phyloP scores from a whole-genome alignment of 1,140 invertebrate genomes.

The Ceratina australensis region DNA sequence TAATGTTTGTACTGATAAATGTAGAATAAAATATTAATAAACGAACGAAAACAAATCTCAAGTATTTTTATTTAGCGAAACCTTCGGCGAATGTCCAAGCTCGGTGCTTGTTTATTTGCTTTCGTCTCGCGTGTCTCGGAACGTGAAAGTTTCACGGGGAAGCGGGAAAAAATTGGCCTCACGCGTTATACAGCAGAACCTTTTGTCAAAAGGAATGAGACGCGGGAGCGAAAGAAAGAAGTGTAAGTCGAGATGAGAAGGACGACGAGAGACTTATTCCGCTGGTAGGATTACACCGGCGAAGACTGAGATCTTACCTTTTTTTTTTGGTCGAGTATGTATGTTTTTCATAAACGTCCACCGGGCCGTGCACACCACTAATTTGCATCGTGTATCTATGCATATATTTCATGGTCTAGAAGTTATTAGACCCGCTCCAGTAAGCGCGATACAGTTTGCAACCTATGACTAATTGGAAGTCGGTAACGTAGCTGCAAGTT shows the following conservation, averaged over 20 bases:
- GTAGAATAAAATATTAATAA: no score
- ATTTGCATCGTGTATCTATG: constrained; percentile 47
- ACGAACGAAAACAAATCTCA: no score
- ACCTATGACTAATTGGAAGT: constrained; percentile 59
- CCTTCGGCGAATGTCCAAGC: no score
- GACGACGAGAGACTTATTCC: not conserved
- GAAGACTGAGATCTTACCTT: not conserved
- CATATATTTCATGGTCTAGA: constrained; percentile 49
- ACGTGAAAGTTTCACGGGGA: constrained; percentile 4
- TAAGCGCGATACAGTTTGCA: constrained; percentile 53
- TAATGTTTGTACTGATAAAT: no score
- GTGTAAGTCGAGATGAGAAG: no score
- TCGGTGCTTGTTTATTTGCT: not conserved
- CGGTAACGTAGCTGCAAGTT: constrained; percentile 57
- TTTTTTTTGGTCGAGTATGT: not conserved
- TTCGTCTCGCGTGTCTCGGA: not conserved
- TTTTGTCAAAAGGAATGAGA: no score
- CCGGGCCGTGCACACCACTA: constrained; percentile 14
- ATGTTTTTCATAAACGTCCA: constrained; percentile 29
- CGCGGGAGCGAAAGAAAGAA: no score
- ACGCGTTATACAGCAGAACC: not conserved
- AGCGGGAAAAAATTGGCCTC: constrained; percentile 9
- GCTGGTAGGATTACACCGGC: no score
- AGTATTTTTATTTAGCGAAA: no score
- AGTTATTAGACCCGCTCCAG: constrained; percentile 56